Evolutionary conservation across 2,888 invertebrate species (phyloP).

Genomic region (Phyllotreta cruciferae): DNA sequence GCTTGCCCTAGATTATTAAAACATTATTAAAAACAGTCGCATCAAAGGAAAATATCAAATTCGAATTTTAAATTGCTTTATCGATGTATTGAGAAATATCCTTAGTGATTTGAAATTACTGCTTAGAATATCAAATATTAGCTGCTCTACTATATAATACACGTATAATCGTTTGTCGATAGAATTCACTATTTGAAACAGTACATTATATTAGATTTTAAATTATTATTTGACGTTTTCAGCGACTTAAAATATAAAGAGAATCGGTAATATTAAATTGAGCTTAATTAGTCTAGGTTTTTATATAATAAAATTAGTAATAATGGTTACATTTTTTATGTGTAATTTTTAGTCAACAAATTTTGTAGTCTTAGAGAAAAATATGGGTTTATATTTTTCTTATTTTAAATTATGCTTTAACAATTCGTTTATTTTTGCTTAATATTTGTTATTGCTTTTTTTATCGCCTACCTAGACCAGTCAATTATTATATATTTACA

Average conservation of each 20-base stretch:
- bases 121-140: too few relatives aligned
- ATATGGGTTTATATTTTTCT: neutral
- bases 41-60: conserved; percentile 8
- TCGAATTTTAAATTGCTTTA: neutral
- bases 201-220: neutral
- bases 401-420: conserved; percentile 5
- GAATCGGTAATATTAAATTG: conserved; percentile 16
- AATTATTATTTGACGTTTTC: conserved; percentile 5
- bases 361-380: too few relatives aligned
- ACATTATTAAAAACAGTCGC: conserved; percentile 3
- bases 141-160: too few relatives aligned
- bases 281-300: conserved; percentile 15
- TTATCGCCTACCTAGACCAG: conserved; percentile 2
- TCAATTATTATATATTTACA: conserved; percentile 16
- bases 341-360: neutral
- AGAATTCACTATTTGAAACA: too few relatives aligned
- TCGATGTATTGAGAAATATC: neutral
- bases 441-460: conserved; percentile 21
- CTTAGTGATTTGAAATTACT: too few relatives aligned
- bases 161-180: too few relatives aligned
- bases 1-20: conserved; percentile 39
- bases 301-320: neutral
- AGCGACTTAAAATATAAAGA: conserved; percentile 1
- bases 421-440: neutral
- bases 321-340: neutral